Conservation (phyloP, 2,797 vertebrate genomes). For the Pseudotriccus pelzelni region DNA sequence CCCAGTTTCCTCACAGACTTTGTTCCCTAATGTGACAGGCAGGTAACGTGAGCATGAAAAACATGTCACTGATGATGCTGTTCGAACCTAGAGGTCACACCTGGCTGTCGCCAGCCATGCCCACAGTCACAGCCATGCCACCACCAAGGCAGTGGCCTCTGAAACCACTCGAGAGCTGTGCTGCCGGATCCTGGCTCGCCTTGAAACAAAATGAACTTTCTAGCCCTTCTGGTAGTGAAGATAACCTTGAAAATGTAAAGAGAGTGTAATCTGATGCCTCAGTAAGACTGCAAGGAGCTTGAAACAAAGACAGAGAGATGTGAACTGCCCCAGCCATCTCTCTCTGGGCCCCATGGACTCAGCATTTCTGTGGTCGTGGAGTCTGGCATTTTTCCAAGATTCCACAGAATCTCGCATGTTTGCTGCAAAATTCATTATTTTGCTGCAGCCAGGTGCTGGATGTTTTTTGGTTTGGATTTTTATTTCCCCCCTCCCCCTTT, state of each 20-base stretch:
- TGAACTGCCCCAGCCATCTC: conserved; percentile 65
- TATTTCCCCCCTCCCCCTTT: background rate
- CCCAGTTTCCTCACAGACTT: background rate
- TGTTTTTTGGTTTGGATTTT: conserved; percentile 27
- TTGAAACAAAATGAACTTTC: conserved; percentile 15
- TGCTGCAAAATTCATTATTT: conserved; percentile 73
- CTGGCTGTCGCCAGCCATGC: background rate
- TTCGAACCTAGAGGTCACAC: background rate
- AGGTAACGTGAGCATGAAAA: background rate
- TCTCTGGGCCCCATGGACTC: conserved; percentile 65
- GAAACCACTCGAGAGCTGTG: background rate
- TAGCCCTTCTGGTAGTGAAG: conserved; percentile 22
- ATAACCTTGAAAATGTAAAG: conserved; percentile 64
- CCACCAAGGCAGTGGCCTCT: background rate
- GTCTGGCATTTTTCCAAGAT: conserved; percentile 60
- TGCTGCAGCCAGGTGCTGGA: conserved; percentile 63
- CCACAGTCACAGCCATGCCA: background rate
- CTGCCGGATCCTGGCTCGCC: background rate
- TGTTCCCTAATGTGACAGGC: background rate
- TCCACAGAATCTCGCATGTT: conserved; percentile 61
- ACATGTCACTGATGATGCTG: background rate
- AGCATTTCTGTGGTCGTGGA: conserved; percentile 68
- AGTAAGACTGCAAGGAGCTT: conserved; percentile 28
- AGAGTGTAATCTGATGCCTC: conserved; percentile 48
- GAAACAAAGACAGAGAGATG: conserved; percentile 56